Base-by-base conservation (phyloP, 2,113 vertebrate genomes). In the Calypte anna region DNA sequence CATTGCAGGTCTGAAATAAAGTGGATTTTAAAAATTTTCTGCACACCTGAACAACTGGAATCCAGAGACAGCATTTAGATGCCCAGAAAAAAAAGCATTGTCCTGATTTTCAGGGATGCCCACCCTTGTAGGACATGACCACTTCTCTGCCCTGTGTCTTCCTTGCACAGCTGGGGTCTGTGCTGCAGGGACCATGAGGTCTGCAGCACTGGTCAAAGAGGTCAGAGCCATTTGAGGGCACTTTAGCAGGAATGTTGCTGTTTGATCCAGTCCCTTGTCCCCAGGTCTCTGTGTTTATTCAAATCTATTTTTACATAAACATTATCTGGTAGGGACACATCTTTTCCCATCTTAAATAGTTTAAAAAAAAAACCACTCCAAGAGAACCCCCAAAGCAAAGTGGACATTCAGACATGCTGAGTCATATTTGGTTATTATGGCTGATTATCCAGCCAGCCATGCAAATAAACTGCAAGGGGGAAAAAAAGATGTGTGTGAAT, bases 341-440 rank as follows among this genome's bases (percentile, higher is more conserved):
- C 18, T 94, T 87, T 76, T 79, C 64, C 1, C 2, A 6, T 31
- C 81, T 89, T 89, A 30, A 67, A 16, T 31, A 76, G 53, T 90
- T 91, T 1, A 79, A 85, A 72, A 66, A 53, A 38, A 33, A 30
- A 54, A 15, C 2, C 14, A 16, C 12, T 69, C 27, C 7, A 69
- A 75, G 75, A 94, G 78, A 91, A 91, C 70, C 67, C 43, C 59
- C 18, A 8, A 59, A 90, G 78, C 3, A 0, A 94, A 92, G 75
- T 51, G 82, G 78, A 83, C 79, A 44, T 82, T 91, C 43, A 69
- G n/a, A 62, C 43, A 4, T 89, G 90, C 94, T 97, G 95, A 97
- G 90, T 97, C 97, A 96, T 68, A 82, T 88, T 94, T 84, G 70
- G 86, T 94, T 94, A 83, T 95, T 88, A 92, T 20, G 86, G 63